Conservation (phyloP, 2,797 vertebrate species). For the Lepilemur ruficaudatus region DNA sequence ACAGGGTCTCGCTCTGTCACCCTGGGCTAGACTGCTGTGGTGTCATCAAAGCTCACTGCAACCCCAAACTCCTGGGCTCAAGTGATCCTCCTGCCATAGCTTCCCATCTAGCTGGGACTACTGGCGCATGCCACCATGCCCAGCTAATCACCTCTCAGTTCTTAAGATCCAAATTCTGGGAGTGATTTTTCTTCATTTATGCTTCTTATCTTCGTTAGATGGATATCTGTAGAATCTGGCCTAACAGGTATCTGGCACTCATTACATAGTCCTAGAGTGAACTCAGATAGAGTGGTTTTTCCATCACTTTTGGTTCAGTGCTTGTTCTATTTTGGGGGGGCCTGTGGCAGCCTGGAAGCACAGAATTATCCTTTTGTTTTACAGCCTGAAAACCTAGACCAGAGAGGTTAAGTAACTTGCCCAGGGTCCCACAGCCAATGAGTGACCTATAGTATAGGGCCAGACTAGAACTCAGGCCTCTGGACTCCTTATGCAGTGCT, state of each 20-base stretch:
- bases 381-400: neutral
- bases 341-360: neutral
- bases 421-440: neutral
- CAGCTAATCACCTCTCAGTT: neutral
- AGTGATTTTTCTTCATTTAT: neutral
- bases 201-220: neutral
- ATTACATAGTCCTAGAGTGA: neutral
- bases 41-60: neutral
- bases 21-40: neutral
- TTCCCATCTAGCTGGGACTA: neutral
- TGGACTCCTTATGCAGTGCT: neutral
- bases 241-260: neutral
- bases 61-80: neutral
- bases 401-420: neutral
- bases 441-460: neutral
- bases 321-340: neutral
- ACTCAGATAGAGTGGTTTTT: neutral
- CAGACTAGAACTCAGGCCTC: neutral
- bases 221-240: neutral
- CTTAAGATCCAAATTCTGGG: neutral
- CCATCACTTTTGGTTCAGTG: neutral
- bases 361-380: neutral
- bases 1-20: neutral
- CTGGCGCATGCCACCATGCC: neutral
- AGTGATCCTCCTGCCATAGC: neutral